These are phyloP conservation scores for Lasioglossum villosulum DNA, from an alignment of 2,888 invertebrate species.

Conservation along the genomic window DNA sequence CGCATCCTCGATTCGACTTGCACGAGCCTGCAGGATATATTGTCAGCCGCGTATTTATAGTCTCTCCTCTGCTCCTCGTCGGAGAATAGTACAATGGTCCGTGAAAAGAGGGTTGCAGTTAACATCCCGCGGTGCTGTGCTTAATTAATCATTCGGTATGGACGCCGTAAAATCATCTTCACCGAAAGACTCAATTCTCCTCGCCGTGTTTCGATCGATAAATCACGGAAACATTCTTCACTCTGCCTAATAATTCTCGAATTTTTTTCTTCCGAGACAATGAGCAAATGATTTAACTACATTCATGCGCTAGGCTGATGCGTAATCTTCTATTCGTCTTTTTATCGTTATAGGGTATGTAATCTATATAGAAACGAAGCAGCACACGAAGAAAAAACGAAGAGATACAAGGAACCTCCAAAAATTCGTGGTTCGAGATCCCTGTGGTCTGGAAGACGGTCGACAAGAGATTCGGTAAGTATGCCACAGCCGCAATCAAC, in stretches of 20 bases:
- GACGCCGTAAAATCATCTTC: not conserved
- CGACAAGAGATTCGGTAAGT: constrained; percentile 53
- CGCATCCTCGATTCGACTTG: constrained; percentile 44
- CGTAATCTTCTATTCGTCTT: not conserved
- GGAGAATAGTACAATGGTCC: not conserved
- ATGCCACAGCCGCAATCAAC: constrained; percentile 69
- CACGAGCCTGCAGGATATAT: constrained; percentile 31
- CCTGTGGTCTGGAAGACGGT: constrained; percentile 9
- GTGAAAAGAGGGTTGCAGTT: constrained; percentile 4
- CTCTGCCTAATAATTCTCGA: not conserved
- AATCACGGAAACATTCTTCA: not conserved
- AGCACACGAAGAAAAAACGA: not conserved
- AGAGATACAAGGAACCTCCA: not conserved
- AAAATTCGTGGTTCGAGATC: constrained; percentile 48
- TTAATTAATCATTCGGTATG: not conserved
- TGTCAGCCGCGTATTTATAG: constrained; percentile 44
- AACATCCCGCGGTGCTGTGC: not conserved
- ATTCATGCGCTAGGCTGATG: too few relatives aligned
- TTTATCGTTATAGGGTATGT: not conserved
- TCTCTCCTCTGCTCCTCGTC: not conserved
- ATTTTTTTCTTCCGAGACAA: not conserved
- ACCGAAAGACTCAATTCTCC: constrained; percentile 3
- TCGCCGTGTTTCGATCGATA: not conserved
- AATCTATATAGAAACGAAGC: not conserved
- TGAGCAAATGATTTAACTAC: not conserved